These are phyloP conservation scores for Paedocypris sp. DNA, from an alignment of 2,113 vertebrate species.

Conservation along the genomic window DNA sequence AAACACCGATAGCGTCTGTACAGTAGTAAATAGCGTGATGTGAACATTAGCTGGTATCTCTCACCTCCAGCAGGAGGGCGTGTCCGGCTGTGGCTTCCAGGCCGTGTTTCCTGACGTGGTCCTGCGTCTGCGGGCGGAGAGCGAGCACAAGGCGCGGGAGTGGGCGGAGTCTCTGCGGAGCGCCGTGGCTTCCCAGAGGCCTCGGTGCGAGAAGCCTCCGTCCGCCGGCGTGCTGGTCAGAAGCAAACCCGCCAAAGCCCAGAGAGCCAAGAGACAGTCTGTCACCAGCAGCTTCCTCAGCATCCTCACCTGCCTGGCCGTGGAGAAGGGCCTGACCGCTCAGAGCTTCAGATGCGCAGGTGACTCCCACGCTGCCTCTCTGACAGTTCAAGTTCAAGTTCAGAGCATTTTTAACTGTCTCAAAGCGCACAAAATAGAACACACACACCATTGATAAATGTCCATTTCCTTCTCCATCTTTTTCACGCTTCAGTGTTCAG, in stretches of 20 bases:
- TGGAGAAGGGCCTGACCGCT: constrained; percentile 90
- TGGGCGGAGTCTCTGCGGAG: constrained; percentile 79
- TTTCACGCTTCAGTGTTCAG: too few species aligned
- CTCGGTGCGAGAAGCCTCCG: constrained; percentile 33
- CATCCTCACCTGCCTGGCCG: constrained; percentile 84
- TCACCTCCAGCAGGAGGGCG: too few species aligned
- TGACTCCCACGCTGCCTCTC: constrained; percentile 48
- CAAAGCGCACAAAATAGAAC: too few species aligned
- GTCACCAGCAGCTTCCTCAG: constrained; percentile 96
- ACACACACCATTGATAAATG: too few species aligned
- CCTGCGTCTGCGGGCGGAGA: constrained; percentile 76
- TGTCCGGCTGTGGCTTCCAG: constrained; percentile 63
- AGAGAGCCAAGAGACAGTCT: constrained; percentile 78
- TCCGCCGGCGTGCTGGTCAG: constrained; percentile 66
- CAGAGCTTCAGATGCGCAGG: constrained; percentile 98
- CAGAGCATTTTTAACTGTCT: neutral
- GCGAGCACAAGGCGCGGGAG: constrained; percentile 69
- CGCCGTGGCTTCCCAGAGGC: constrained; percentile 58
- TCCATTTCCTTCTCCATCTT: too few species aligned
- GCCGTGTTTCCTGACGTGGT: constrained; percentile 77
- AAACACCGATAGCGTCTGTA: too few species aligned
- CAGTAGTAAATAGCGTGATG: too few species aligned
- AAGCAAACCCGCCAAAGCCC: constrained; percentile 55
- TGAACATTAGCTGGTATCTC: too few species aligned
- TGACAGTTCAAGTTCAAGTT: neutral